Base-by-base conservation (phyloP, 2,888 invertebrate species). In the Embidobia sp. region DNA sequence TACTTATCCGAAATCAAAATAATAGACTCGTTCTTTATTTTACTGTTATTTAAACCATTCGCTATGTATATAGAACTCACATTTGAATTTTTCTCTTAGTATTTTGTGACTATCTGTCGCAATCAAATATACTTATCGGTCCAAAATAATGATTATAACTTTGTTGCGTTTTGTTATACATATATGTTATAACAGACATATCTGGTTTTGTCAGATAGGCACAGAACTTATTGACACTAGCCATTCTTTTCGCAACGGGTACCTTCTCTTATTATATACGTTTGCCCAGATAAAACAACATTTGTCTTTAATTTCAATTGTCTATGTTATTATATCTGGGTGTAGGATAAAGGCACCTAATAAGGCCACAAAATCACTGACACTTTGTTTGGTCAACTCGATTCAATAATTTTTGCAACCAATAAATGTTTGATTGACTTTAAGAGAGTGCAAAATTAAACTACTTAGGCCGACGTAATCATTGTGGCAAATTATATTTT, bases 221-320 rank as follows among this genome's bases (percentile, higher is more conserved):
- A 69, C 59, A 69, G 51, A 69, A 59, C 49, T 57, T 29, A 69
- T 57, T 69, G 57, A 69, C 51, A 51, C 33, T 40, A 11, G 31
- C 42, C 49, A 29, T 40, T 33, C 48, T 11, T 48, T 40, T 49
- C 26, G 8, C 29, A 18, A 16, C 19, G 16, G 33, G 11, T 51
- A 42, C n/a, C 13, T 26, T 8, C 6, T 42, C 26, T 44, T 64
- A 42, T 37, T 22, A 27, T 37, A 35, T 31, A 10, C 13, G 6
- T 11, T 8, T 42, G 11, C 11, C 35, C 61, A 48, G 48, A 48
- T 61, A 61, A 15, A 63, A 49, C 48, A 59, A 19, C 13, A n/a
- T n/a, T n/a, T n/a, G n/a, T n/a, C n/a, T n/a, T n/a, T n/a, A n/a
- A n/a, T 13, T 40, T 27, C 7, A 44, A 37, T 15, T 22, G 16